These are phyloP conservation scores for Podarcis siculus DNA, from an alignment of 2,797 vertebrate species.

Conservation along the genomic window DNA sequence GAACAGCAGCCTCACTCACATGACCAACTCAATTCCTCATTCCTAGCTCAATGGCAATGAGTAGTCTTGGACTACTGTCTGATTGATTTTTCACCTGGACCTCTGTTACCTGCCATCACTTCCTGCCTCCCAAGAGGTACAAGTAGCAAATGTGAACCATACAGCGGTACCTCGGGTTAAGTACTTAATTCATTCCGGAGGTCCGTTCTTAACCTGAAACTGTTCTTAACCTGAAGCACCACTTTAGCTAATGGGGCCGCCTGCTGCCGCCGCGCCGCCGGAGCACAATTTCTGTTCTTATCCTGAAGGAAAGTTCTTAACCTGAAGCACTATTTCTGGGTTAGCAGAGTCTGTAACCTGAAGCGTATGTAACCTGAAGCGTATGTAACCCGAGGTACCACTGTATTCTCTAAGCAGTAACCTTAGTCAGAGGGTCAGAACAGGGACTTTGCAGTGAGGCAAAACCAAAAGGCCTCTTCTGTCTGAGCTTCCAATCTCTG, in stretches of 20 bases:
- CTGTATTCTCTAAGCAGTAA: constrained; percentile 9
- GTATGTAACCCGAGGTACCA: no score
- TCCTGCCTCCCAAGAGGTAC: constrained; percentile 69
- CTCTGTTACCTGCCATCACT: constrained; percentile 74
- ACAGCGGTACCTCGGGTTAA: no score
- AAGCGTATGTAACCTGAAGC: no score
- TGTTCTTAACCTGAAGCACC: no score
- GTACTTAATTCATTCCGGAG: no score
- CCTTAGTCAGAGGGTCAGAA: background rate
- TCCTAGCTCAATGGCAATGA: constrained; percentile 38
- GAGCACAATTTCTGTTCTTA: no score
- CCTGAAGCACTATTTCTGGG: no score
- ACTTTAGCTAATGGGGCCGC: no score
- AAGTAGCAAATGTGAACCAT: constrained; percentile 55
- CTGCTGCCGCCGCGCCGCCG: no score
- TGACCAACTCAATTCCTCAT: background rate
- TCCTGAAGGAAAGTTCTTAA: no score
- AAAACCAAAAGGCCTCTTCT: constrained; percentile 72
- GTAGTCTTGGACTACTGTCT: constrained; percentile 58
- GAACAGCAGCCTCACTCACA: background rate
- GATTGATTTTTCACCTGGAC: constrained; percentile 72
- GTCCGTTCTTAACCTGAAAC: no score
- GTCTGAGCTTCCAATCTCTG: constrained; percentile 19
- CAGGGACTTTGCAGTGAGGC: constrained; percentile 56
- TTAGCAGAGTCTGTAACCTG: no score